phyloP scores from a whole-genome alignment of 2,113 vertebrate genomes.

The Pao palembangensis region DNA sequence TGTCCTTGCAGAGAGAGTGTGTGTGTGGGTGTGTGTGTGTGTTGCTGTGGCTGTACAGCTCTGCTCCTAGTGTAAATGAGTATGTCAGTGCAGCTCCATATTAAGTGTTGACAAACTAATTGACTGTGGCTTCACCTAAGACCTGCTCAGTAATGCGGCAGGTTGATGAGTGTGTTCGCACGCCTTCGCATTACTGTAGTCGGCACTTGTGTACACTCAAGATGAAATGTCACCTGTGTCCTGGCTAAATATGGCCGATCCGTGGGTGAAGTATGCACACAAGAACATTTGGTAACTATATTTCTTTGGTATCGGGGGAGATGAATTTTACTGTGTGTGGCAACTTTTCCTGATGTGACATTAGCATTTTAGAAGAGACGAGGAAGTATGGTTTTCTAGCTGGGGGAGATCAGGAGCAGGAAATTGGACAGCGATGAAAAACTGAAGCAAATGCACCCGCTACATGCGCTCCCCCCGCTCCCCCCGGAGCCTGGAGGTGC shows the following conservation, averaged over 20 bases:
- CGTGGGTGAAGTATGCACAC: slow-evolving; percentile 25
- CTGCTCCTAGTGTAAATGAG: slow-evolving; percentile 52
- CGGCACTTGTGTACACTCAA: slow-evolving; percentile 10
- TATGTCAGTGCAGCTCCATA: slow-evolving; percentile 52
- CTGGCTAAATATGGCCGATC: slow-evolving; percentile 35
- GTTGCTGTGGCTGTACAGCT: slow-evolving; percentile 8
- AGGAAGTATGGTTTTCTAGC: slow-evolving; percentile 6
- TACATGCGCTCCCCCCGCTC: slow-evolving; percentile 4
- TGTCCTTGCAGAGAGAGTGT: background rate
- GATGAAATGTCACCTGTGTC: slow-evolving; percentile 35
- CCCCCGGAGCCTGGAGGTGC: slow-evolving; percentile 25
- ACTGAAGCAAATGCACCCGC: slow-evolving; percentile 18
- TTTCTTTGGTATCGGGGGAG: background rate
- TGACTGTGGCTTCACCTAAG: slow-evolving; percentile 64
- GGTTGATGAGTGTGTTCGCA: slow-evolving; percentile 58
- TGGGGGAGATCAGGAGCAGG: slow-evolving; percentile 18
- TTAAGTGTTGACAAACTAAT: slow-evolving; percentile 69
- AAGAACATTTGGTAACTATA: slow-evolving; percentile 29
- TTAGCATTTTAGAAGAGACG: background rate
- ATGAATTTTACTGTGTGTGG: background rate
- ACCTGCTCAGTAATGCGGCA: slow-evolving; percentile 58
- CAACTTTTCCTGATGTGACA: background rate
- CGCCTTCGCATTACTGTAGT: slow-evolving; percentile 38
- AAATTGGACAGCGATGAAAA: slow-evolving; percentile 36
- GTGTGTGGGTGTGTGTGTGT: background rate